Conservation (phyloP, 2,797 vertebrate species). For the Onychomys torridus region DNA sequence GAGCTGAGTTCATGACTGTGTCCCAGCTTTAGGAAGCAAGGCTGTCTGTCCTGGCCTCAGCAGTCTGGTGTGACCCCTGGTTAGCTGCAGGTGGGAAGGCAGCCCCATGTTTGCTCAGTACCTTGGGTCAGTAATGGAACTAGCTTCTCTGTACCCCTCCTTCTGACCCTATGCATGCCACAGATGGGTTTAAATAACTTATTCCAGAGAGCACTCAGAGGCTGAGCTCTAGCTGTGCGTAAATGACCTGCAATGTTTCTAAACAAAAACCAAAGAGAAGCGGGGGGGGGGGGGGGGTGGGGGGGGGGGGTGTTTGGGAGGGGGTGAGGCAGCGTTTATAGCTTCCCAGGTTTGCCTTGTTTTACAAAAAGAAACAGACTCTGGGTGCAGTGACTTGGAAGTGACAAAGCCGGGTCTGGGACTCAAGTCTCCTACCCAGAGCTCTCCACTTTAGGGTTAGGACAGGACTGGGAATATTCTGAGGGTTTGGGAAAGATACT, state of each 20-base stretch:
- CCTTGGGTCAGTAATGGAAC: neutral
- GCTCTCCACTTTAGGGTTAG: neutral
- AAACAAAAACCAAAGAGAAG: neutral
- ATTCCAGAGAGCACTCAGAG: neutral
- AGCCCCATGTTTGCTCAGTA: neutral
- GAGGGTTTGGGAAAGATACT: neutral
- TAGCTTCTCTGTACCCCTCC: neutral
- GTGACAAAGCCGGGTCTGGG: neutral
- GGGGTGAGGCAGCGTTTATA: neutral
- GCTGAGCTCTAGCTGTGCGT: neutral
- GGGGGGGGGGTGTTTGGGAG: too few relatives aligned
- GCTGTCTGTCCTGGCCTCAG: neutral
- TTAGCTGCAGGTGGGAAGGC: neutral
- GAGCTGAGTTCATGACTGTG: neutral
- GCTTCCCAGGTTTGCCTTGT: slow-evolving; percentile 2
- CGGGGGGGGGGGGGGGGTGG: neutral
- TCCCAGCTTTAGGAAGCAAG: neutral
- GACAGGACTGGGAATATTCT: neutral
- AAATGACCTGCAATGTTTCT: neutral
- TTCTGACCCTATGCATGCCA: neutral
- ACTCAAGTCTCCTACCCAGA: neutral
- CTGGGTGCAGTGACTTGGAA: neutral
- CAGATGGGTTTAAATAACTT: neutral
- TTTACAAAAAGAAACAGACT: slow-evolving; percentile 23
- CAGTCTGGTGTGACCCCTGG: neutral